phyloP scores from a whole-genome alignment of 2,113 vertebrate species.

The Azemiops feae region DNA sequence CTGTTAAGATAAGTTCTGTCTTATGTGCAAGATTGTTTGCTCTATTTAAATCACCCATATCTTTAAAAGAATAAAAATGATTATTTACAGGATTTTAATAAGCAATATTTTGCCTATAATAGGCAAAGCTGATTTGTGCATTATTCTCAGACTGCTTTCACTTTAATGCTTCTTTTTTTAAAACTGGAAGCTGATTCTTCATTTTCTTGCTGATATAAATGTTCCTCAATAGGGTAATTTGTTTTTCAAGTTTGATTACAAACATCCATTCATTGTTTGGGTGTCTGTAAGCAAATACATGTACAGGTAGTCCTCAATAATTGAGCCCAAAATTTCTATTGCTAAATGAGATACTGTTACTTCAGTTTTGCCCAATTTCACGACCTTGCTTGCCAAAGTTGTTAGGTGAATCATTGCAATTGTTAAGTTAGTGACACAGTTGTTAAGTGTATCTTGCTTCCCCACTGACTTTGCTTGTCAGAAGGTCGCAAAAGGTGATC shows the following conservation, averaged over 20 bases:
- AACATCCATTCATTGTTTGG: not conserved
- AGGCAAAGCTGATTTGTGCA: not conserved
- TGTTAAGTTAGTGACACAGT: not conserved
- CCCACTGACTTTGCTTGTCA: not conserved
- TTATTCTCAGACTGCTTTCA: not conserved
- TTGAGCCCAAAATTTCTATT: not conserved
- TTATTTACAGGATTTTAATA: not conserved
- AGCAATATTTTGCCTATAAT: not conserved
- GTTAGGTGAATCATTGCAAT: not conserved
- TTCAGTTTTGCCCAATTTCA: not conserved
- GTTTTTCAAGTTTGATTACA: not conserved
- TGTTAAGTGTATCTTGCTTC: not conserved
- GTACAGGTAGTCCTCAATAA: not conserved
- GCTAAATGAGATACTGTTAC: not conserved
- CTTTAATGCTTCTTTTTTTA: not conserved
- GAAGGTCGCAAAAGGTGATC: not conserved
- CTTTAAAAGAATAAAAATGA: not conserved
- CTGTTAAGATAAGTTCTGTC: not conserved
- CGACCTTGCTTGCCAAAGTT: not conserved
- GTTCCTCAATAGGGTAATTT: not conserved
- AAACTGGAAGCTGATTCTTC: not conserved
- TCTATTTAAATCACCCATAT: not conserved
- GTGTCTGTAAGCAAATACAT: not conserved
- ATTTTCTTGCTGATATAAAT: not conserved
- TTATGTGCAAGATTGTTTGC: not conserved